Evolutionary conservation across 1,140 invertebrate genomes (phyloP).

Genomic region (Microplitis mediator): DNA sequence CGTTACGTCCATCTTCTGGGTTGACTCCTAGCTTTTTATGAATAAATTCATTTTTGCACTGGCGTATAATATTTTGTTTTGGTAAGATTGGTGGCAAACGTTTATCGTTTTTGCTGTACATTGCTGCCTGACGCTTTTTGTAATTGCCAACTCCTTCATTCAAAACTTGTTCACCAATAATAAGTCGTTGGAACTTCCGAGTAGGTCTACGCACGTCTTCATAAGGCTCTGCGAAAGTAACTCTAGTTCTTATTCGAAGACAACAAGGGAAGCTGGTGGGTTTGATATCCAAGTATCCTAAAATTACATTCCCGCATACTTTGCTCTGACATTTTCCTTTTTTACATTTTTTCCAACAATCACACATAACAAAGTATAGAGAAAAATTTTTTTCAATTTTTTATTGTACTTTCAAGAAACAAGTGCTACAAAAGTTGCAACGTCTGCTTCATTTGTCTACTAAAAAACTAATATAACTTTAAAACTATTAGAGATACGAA

Average conservation of each 20-base stretch:
- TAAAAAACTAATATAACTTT: too few species aligned
- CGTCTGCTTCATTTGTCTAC: too few species aligned
- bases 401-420: too few species aligned
- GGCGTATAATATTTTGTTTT: neutral
- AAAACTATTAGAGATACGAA: too few species aligned
- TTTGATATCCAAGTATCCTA: neutral
- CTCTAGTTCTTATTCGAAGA: neutral
- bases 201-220: neutral
- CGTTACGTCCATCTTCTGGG: neutral
- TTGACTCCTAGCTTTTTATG: neutral
- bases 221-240: neutral
- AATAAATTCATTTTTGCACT: neutral
- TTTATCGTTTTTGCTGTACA: neutral
- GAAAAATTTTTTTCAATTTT: too few species aligned
- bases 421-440: too few species aligned
- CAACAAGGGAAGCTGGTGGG: neutral
- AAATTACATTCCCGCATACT: neutral
- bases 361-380: too few species aligned
- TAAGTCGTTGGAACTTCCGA: neutral
- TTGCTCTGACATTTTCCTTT: neutral
- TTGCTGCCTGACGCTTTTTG: neutral
- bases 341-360: too few species aligned
- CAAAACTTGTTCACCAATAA: neutral
- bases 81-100: neutral
- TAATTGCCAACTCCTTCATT: conserved; percentile 6